Evolutionary conservation across 2,888 invertebrate genomes (phyloP), one percentile per base, ranked within the genome.

Genomic region (Nemoura dubitans): DNA sequence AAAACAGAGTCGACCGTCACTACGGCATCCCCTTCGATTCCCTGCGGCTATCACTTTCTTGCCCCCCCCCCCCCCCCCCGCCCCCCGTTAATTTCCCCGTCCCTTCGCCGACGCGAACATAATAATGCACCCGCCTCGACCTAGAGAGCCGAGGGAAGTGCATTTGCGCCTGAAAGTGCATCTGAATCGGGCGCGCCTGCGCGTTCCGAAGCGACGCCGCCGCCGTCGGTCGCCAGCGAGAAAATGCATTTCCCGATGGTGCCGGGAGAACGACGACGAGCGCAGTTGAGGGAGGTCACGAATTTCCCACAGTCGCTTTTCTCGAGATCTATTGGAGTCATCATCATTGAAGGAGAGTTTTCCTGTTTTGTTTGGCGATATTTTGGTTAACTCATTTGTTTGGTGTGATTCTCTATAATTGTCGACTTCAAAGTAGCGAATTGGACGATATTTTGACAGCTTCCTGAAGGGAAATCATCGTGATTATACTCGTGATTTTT

Each of bases 251-350:
- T 59, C 59, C 59, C 59, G 16, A 16, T 59, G n/a, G n/a, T 21
- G 59, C 59, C 16, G 21, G 59, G 59, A 59, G 59, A 59, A 3
- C 2, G 59, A 59, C 10, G 59, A 59, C 16, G 16, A 59, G 59
- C 59, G 10, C 59, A 59, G 59, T 59, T 59, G 59, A 59, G 59
- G 59, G 59, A 59, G 59, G 59, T 59, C 59, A 59, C 59, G 59
- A 59, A 59, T 59, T 59, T 59, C 59, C 59, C 59, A 14, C 59
- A 14, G 21, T 59, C 59, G 59, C 59, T 59, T 59, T 59, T 21
- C 59, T 14, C 6, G 36, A 10, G 10, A 36, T 36, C 36, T 36
- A n/a, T 36, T 10, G 10, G 3, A 36, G 36, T 10, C 36, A 10
- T 36, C 10, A 6, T 36, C 10, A 6, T 36, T 3, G 10, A 36